Evolutionary conservation across 2,888 invertebrate species (phyloP), one percentile per base, ranked within the genome.

Genomic region (Diarsia dahlii): DNA sequence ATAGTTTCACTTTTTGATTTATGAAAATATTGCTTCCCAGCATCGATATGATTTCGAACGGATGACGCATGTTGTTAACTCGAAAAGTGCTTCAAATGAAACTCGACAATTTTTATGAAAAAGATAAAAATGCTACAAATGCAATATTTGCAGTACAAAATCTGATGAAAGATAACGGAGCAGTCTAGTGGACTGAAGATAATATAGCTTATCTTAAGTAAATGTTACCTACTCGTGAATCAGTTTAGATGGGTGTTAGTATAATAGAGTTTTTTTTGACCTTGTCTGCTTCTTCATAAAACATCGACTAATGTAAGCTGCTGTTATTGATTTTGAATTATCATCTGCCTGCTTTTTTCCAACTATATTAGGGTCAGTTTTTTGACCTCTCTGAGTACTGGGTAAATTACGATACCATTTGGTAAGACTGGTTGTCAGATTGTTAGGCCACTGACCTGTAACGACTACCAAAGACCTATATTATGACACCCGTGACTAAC

Each of bases 171-270:
- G 73, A 77, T 80, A 80, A 77, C 54, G 28, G 18, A 20, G 0
- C 13, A 28, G 9, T 64, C 48, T 64, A 64, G 56, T 77, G 20
- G 15, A 20, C 13, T 65, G 13, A 9, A 73, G 77, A 80, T 77
- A 80, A 77, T 46, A 58, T 4, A 3, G 13, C 64, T 80, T 73
- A 80, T 77, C 74, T 34, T 52, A 65, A 34, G 50, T 71, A 70
- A 72, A 79, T 63, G 45, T 79, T 80, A 46, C 63, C 46, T n/a
- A 23, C 18, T 63, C 4, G 28, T 71, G 18, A 45, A 77, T 56
- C 6, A 50, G 23, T 67, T 68, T 4, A 34, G 12, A 60, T 60
- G 13, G 54, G 8, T 52, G 52, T 60, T 54, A 74, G 20, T 63
- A 3, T 48, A 15, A 23, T 2, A 34, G 52, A 34, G 18, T 34